Evolutionary conservation across 2,113 vertebrate species (phyloP), one percentile per base, ranked within the genome.

Genomic region (Nothobranchius furzeri): DNA sequence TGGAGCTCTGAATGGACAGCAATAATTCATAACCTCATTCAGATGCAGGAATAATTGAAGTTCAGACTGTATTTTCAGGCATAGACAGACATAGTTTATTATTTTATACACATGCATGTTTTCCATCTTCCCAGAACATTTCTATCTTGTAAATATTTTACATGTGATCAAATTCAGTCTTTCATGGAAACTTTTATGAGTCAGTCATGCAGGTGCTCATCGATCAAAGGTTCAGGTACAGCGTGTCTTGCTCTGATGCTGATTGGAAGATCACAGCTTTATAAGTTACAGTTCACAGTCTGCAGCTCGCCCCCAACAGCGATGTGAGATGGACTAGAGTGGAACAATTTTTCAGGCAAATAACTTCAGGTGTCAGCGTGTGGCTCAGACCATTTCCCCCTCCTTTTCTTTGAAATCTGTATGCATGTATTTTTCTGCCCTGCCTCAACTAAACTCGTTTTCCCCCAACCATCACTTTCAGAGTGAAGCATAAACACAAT

Each of bases 201-300:
- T 2, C 51, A 30, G 57, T 37, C 17, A 3, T 15, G 70, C 30
- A 25, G 42, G 12, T 12, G 20, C 36, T 48, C 50, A 45, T 45
- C 2, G 82, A 68, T 73, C 81, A 77, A 81, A 88, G 84, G 87
- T 88, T 64, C 63, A 64, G 52, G 78, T 58, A 46, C 61, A 72
- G 7, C 0, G 20, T 69, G 66, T 17, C 0, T 4, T 12, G 35
- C 53, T 49, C 69, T 46, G 50, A 52, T 42, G 68, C 9, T 36
- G 69, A 72, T 63, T 7, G 35, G 61, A 53, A 53, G 49, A 24
- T 60, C 30, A 7, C 49, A 4, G 49, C 55, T 55, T 57, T 30
- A 48, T 59, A 65, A 55, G 7, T 70, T 47, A 60, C 60, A 62
- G 75, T 15, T 61, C 56, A n/a, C 52, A 15, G 35, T 25, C 63